A percentile compares a stretch with the other conserved stretches of the same genome.
Conservation (phyloP, 2,888 invertebrate species). For the Archips xylosteana region DNA sequence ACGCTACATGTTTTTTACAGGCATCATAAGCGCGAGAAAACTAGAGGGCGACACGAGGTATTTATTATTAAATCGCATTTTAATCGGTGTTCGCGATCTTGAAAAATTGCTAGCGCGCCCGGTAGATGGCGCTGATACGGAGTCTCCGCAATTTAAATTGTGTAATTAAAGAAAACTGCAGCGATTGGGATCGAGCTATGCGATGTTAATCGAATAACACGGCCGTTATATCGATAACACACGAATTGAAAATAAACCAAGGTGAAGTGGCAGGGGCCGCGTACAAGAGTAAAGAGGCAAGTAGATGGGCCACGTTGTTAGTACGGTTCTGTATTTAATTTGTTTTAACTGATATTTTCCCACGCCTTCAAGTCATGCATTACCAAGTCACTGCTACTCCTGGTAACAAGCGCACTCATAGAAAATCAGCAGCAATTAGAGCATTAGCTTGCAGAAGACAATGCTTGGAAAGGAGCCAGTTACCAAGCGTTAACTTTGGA, state of each 20-base stretch:
- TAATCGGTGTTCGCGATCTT: slow-evolving; percentile 74
- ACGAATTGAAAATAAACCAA: slow-evolving; percentile 52
- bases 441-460: too few species aligned
- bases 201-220: slow-evolving; percentile 70
- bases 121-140: slow-evolving; percentile 72
- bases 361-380: too few species aligned
- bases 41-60: slow-evolving; percentile 59
- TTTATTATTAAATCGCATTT: slow-evolving; percentile 75
- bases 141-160: slow-evolving; percentile 75
- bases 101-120: slow-evolving; percentile 73
- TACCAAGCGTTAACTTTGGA: too few species aligned
- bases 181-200: slow-evolving; percentile 71
- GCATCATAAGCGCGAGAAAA: slow-evolving; percentile 66
- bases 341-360: too few species aligned
- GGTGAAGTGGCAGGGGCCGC: slow-evolving; percentile 48
- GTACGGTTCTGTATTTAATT: slow-evolving; percentile 17
- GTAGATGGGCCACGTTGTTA: slow-evolving; percentile 4
- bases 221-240: slow-evolving; percentile 61
- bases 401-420: too few species aligned
- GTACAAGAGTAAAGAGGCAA: slow-evolving; percentile 50
- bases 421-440: too few species aligned
- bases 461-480: too few species aligned
- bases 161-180: slow-evolving; percentile 81
- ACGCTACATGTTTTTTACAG: slow-evolving; percentile 75
- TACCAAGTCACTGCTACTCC: too few species aligned